A percentile compares a stretch with the other conserved stretches of the same genome.
Conservation (phyloP, 2,888 invertebrate species). For the Fissipunctia ypsillon region DNA sequence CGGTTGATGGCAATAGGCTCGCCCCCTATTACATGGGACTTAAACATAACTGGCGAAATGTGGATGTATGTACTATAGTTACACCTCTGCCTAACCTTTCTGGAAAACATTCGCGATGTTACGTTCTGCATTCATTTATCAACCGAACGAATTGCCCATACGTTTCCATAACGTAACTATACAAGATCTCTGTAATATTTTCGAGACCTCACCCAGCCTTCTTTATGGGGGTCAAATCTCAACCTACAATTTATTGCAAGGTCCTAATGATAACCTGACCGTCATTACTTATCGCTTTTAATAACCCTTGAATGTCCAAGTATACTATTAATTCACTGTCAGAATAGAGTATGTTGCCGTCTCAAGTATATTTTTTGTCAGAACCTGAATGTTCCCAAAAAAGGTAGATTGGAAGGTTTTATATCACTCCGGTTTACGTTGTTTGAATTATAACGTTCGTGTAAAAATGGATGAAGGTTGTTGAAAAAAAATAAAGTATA, state of each 20-base stretch:
- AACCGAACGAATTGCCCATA: conserved; percentile 17
- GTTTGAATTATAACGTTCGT: conserved; percentile 3
- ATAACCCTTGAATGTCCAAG: conserved; percentile 70
- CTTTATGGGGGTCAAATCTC: conserved; percentile 74
- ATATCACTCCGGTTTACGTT: conserved; percentile 4
- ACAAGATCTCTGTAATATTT: conserved; percentile 64
- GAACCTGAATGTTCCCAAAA: conserved; percentile 18
- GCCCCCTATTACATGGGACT: too few species aligned
- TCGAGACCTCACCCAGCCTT: conserved; percentile 62
- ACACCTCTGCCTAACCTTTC: too few species aligned
- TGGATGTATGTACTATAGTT: too few species aligned
- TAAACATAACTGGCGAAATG: too few species aligned
- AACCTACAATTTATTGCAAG: conserved; percentile 67
- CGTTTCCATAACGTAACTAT: conserved; percentile 37
- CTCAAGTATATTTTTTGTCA: conserved; percentile 49
- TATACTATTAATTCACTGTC: conserved; percentile 63
- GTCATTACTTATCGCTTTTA: conserved; percentile 75
- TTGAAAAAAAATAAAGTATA: background rate
- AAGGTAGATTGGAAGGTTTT: conserved; percentile 21
- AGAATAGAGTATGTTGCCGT: conserved; percentile 34
- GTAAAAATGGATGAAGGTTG: conserved; percentile 8
- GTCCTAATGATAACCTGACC: conserved; percentile 68
- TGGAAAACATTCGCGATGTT: background rate
- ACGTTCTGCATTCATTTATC: conserved; percentile 33
- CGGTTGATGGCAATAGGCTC: too few species aligned